phyloP scores from a whole-genome alignment of 2,113 vertebrate species.

The Orcinus orca region DNA sequence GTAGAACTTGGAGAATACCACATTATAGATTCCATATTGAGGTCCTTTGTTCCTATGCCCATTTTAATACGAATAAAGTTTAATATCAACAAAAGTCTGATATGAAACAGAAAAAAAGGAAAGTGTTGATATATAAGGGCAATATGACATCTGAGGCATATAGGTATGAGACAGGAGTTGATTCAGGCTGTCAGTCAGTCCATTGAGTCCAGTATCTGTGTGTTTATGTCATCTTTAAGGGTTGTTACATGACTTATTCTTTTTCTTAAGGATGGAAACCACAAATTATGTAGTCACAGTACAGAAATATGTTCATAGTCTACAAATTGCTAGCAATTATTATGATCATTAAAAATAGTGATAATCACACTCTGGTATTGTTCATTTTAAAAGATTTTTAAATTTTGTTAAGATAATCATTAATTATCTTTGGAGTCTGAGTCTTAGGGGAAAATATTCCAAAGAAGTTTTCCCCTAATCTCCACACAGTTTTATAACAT shows the following conservation, averaged over 20 bases:
- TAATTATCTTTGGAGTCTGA: neutral
- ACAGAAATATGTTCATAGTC: neutral
- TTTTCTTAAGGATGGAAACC: neutral
- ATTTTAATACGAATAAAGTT: neutral
- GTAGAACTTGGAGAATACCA: neutral
- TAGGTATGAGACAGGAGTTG: neutral
- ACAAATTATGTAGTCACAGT: neutral
- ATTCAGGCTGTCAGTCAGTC: no score
- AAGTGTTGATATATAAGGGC: neutral
- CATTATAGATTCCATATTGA: neutral
- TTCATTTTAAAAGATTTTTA: neutral
- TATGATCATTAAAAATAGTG: neutral
- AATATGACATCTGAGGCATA: rapidly evolving
- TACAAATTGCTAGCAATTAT: neutral
- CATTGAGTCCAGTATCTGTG: neutral
- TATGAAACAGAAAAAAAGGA: neutral
- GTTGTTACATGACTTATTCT: neutral
- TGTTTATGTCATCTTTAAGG: neutral
- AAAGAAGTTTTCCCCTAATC: neutral
- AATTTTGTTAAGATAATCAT: neutral
- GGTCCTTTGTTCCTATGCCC: neutral
- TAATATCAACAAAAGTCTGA: neutral
- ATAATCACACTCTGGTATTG: neutral
- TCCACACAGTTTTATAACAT: neutral
- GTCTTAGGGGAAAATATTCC: neutral